Evolutionary conservation across 2,797 vertebrate species (phyloP).

Genomic region (Hydrocynus forskahlii): DNA sequence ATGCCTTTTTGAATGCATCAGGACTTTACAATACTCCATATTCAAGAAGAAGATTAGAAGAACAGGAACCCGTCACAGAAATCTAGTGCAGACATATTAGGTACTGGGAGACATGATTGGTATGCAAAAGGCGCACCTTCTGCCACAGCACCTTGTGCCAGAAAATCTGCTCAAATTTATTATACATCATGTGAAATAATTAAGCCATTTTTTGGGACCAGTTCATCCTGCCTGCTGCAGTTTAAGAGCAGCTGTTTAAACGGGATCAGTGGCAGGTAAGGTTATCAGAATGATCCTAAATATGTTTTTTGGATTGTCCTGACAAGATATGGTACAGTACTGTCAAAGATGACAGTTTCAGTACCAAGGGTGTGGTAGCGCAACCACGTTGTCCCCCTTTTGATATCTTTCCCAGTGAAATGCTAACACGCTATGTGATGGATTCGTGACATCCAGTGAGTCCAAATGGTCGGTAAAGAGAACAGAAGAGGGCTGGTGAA

Average conservation of each 20-base stretch:
- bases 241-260: neutral
- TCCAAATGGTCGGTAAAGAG: constrained; percentile 4
- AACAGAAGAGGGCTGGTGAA: neutral
- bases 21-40: constrained; percentile 21
- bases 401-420: neutral
- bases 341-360: neutral
- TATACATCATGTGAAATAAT: too few species aligned
- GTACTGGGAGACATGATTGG: neutral
- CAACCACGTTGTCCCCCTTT: constrained; percentile 4
- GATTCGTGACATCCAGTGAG: neutral
- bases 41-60: constrained; percentile 45
- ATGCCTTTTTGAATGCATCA: neutral
- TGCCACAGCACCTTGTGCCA: too few species aligned
- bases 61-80: neutral
- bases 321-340: neutral
- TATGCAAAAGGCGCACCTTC: neutral
- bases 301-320: neutral
- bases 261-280: neutral
- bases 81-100: neutral
- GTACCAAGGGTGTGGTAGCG: neutral
- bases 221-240: neutral
- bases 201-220: too few species aligned
- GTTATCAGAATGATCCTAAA: neutral
- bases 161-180: too few species aligned
- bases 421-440: neutral